A percentile compares a stretch with the other conserved stretches of the same genome.
phyloP scores from a whole-genome alignment of 2,888 invertebrate species.

The Agonopterix alstromeriana region DNA sequence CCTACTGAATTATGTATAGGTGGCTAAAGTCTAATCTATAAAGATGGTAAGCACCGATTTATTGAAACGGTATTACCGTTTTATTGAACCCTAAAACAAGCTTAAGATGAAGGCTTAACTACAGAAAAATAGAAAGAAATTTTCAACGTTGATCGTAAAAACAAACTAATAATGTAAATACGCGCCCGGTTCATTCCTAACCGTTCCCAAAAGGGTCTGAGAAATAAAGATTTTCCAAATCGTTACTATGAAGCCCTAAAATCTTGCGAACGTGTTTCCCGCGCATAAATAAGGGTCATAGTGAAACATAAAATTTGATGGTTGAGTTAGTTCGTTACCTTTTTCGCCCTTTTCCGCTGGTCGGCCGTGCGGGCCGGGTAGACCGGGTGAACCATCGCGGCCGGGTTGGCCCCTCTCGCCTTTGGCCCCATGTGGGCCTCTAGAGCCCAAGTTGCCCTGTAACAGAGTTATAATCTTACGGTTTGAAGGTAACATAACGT shows the following conservation, averaged over 20 bases:
- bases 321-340: conserved; percentile 73
- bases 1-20: no score
- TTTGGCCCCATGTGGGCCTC: conserved; percentile 80
- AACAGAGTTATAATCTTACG: conserved; percentile 55
- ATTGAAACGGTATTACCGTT: not conserved
- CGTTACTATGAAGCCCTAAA: conserved; percentile 63
- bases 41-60: not conserved
- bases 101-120: not conserved
- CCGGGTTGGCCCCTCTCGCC: conserved; percentile 82
- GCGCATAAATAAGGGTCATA: conserved; percentile 68
- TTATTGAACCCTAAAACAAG: not conserved
- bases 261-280: conserved; percentile 60
- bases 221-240: conserved; percentile 70
- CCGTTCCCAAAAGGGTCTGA: conserved; percentile 45
- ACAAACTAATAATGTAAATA: conserved; percentile 56
- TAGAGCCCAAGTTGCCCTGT: conserved; percentile 67
- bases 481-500: conserved; percentile 58
- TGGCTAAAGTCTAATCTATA: no score
- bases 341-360: conserved; percentile 87
- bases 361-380: conserved; percentile 71
- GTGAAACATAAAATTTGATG: conserved; percentile 73
- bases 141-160: conserved; percentile 41
- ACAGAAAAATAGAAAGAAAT: conserved; percentile 22
- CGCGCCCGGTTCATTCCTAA: conserved; percentile 32
- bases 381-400: conserved; percentile 81